Evolutionary conservation across 2,113 vertebrate species (phyloP).

Genomic region (Atractosteus spatula): DNA sequence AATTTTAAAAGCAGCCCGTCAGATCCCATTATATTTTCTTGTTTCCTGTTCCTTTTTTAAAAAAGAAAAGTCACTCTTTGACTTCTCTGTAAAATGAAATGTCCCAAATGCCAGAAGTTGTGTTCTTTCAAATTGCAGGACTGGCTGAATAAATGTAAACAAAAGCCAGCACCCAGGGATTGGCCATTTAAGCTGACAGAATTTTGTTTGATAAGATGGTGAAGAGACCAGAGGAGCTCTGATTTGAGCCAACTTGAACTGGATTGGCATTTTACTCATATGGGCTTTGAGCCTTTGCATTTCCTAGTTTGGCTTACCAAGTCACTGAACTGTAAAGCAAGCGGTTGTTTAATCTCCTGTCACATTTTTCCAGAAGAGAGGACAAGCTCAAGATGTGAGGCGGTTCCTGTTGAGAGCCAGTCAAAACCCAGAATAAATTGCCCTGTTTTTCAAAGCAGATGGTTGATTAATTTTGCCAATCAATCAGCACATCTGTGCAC

Average conservation of each 20-base stretch:
- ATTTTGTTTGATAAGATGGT: no score
- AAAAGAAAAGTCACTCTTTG: background rate
- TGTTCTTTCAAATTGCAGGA: background rate
- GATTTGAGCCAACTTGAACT: background rate
- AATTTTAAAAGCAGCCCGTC: background rate
- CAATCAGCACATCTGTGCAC: no score
- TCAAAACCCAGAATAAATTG: no score
- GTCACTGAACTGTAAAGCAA: no score
- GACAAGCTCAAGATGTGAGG: no score
- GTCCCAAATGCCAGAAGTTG: background rate
- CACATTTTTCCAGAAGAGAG: no score
- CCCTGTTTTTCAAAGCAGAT: no score
- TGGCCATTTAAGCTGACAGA: slow-evolving; percentile 2
- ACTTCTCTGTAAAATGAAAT: background rate
- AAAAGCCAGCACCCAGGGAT: background rate
- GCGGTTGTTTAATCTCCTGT: no score
- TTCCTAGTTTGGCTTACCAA: no score
- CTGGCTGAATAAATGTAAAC: background rate
- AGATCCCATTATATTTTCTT: background rate
- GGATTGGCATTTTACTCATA: background rate
- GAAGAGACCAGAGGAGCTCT: background rate
- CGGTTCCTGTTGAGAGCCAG: no score
- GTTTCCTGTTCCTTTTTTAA: background rate
- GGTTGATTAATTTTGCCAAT: no score
- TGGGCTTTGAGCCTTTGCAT: no score